phyloP scores from a whole-genome alignment of 2,888 invertebrate species.

The Hydraecia micacea region DNA sequence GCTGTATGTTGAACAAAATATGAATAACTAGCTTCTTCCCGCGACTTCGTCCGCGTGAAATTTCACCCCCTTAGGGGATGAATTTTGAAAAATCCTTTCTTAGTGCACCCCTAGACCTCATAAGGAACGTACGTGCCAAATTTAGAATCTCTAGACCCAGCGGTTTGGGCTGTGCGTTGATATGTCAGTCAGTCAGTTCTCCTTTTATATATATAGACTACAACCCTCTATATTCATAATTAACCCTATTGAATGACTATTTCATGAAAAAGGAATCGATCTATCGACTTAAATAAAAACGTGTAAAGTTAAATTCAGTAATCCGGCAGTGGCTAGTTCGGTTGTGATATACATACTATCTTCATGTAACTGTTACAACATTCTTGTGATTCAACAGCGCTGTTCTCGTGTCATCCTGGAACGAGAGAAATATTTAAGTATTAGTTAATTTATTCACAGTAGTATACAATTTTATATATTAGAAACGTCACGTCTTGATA shows the following conservation, averaged over 20 bases:
- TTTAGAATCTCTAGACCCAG: too few species aligned
- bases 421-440: neutral
- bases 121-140: too few species aligned
- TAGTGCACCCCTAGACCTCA: too few species aligned
- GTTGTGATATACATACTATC: conserved; percentile 55
- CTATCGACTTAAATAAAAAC: conserved; percentile 48
- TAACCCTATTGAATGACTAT: neutral
- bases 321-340: conserved; percentile 52
- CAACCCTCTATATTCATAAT: too few species aligned
- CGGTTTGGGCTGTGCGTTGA: too few species aligned
- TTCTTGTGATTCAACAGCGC: conserved; percentile 57
- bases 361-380: conserved; percentile 56
- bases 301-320: conserved; percentile 40
- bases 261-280: conserved; percentile 26
- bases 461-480: neutral
- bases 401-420: conserved; percentile 52
- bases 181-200: too few species aligned
- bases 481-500: neutral
- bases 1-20: neutral
- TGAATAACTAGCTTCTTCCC: too few species aligned
- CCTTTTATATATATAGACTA: too few species aligned
- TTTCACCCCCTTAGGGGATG: too few species aligned
- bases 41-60: too few species aligned
- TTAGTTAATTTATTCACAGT: neutral
- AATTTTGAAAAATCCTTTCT: too few species aligned